These are phyloP conservation scores for Catharus minimus DNA, from an alignment of 2,113 vertebrate genomes.

Conservation along the genomic window DNA sequence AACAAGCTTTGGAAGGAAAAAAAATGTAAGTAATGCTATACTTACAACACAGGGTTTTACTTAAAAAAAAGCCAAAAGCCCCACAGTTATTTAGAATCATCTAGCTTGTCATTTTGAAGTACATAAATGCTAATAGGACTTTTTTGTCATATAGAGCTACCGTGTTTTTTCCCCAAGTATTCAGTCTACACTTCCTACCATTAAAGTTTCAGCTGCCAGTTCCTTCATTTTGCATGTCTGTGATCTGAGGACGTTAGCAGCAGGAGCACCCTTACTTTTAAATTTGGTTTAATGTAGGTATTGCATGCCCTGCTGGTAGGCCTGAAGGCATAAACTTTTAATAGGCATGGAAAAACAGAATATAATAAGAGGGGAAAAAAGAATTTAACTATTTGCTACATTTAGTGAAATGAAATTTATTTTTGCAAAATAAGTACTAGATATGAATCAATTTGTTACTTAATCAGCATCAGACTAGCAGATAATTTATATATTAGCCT, in stretches of 20 bases:
- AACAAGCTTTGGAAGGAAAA: conserved; percentile 17
- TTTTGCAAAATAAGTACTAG: background rate
- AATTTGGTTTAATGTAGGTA: conserved; percentile 82
- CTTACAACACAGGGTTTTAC: background rate
- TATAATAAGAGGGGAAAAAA: background rate
- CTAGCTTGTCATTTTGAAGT: conserved; percentile 54
- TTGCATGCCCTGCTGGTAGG: conserved; percentile 79
- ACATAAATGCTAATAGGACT: conserved; percentile 59
- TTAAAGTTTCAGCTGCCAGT: conserved; percentile 81
- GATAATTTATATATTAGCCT: background rate
- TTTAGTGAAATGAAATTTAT: conserved; percentile 17
- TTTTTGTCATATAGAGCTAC: conserved; percentile 68
- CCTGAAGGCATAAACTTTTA: conserved; percentile 78
- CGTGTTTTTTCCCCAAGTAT: conserved; percentile 57
- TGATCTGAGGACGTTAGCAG: conserved; percentile 80
- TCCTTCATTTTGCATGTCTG: conserved; percentile 79
- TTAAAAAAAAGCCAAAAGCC: conserved; percentile 35
- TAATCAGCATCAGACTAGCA: background rate
- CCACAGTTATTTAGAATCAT: background rate
- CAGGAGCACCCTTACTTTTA: conserved; percentile 82
- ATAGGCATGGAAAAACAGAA: conserved; percentile 65
- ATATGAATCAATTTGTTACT: background rate
- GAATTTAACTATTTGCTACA: conserved; percentile 61
- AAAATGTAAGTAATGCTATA: background rate
- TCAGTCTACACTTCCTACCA: conserved; percentile 66